phyloP scores from a whole-genome alignment of 2,113 vertebrate species.

The Vireo altiloquus region DNA sequence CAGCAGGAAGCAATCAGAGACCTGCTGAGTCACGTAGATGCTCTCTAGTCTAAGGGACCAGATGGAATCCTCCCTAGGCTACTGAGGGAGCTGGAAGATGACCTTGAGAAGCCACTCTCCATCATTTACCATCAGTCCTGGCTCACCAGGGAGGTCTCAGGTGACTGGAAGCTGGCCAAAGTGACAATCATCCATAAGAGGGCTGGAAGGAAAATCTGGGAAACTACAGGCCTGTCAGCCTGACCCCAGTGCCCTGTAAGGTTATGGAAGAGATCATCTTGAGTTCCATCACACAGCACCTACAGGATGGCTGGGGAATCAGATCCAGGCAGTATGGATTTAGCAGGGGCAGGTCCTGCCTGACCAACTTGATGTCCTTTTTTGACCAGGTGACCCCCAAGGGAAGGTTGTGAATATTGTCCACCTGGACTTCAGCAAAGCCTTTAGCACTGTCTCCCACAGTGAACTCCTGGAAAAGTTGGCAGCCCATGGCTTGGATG shows the following conservation, averaged over 20 bases:
- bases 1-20: background rate
- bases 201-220: background rate
- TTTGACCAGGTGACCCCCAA: rapidly evolving
- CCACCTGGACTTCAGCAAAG: background rate
- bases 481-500: rapidly evolving
- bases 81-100: background rate
- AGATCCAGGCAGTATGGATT: rapidly evolving
- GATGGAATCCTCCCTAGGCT: background rate
- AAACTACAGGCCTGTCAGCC: background rate
- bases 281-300: background rate
- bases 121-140: background rate
- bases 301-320: rapidly evolving
- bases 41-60: background rate
- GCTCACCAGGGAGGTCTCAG: background rate
- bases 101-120: rapidly evolving
- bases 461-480: background rate
- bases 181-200: background rate
- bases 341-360: rapidly evolving
- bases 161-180: background rate
- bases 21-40: background rate
- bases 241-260: background rate
- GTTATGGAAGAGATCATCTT: background rate
- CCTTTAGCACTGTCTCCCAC: background rate
- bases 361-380: background rate
- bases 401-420: background rate